Evolutionary conservation across 2,888 invertebrate species (phyloP).

Genomic region (Amphipyra berbera): DNA sequence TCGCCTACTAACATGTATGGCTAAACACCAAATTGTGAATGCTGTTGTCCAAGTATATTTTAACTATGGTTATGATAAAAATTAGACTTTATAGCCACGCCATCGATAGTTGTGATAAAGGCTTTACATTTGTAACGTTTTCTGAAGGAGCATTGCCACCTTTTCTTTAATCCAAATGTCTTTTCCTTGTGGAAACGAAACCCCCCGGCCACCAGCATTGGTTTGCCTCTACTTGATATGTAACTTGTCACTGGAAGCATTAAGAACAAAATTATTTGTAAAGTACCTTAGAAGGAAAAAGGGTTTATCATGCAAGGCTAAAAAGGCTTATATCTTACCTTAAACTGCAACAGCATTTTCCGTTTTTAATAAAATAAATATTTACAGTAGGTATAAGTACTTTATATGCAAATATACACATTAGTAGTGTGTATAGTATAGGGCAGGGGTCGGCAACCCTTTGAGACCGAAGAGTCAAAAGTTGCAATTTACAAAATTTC

Average conservation of each 20-base stretch:
- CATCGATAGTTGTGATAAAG: slow-evolving; percentile 57
- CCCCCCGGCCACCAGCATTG: slow-evolving; percentile 57
- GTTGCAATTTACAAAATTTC: too few relatives aligned
- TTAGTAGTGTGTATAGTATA: too few relatives aligned
- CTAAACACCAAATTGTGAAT: too few relatives aligned
- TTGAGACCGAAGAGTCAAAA: too few relatives aligned
- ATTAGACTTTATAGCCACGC: slow-evolving; percentile 44
- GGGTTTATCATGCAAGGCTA: too few relatives aligned
- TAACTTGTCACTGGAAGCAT: slow-evolving; percentile 37
- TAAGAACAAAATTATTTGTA: background rate
- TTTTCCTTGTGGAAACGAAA: slow-evolving; percentile 66
- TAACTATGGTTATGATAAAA: slow-evolving; percentile 56
- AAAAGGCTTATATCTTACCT: too few relatives aligned
- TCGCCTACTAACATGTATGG: too few relatives aligned
- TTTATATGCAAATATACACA: too few relatives aligned
- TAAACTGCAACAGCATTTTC: too few relatives aligned
- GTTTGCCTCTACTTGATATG: slow-evolving; percentile 33
- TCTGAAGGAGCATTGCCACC: slow-evolving; percentile 61
- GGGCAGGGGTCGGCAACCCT: too few relatives aligned
- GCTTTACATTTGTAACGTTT: slow-evolving; percentile 59
- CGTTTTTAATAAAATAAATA: too few relatives aligned
- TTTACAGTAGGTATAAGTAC: too few relatives aligned
- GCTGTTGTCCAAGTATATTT: background rate
- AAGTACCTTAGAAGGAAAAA: background rate
- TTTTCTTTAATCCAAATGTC: slow-evolving; percentile 41